Conservation (phyloP, 2,113 vertebrate genomes). For the Fulmarus glacialis region DNA sequence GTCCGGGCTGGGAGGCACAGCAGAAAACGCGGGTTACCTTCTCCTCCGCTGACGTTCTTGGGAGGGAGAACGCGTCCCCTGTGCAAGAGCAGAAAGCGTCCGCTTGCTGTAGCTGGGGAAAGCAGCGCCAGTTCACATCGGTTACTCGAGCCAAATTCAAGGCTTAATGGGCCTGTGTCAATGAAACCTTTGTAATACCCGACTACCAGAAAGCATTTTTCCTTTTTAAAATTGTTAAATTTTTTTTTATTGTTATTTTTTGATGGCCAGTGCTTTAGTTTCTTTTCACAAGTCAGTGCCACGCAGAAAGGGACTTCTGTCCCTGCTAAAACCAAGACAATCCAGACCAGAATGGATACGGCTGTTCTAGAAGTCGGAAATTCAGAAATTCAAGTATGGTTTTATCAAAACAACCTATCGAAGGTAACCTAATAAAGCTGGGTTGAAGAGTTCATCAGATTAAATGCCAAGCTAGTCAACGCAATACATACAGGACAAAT, state of each 20-base stretch:
- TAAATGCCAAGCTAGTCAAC: background rate
- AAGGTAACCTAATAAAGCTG: background rate
- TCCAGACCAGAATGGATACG: too few relatives aligned
- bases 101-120: background rate
- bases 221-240: background rate
- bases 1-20: background rate
- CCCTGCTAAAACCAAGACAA: background rate
- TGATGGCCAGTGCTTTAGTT: background rate
- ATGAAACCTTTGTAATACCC: background rate
- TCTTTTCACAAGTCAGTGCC: background rate
- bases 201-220: background rate
- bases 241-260: background rate
- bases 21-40: background rate
- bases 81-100: background rate
- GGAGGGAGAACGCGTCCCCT: background rate
- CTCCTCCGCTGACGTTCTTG: fast-evolving
- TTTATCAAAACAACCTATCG: background rate
- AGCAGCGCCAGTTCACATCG: background rate
- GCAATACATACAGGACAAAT: background rate
- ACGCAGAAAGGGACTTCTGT: background rate
- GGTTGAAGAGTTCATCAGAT: background rate
- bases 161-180: background rate
- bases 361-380: background rate
- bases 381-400: background rate
- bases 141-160: background rate